Base-by-base conservation (phyloP, 2,888 invertebrate species). In the Hetaerina titia region DNA sequence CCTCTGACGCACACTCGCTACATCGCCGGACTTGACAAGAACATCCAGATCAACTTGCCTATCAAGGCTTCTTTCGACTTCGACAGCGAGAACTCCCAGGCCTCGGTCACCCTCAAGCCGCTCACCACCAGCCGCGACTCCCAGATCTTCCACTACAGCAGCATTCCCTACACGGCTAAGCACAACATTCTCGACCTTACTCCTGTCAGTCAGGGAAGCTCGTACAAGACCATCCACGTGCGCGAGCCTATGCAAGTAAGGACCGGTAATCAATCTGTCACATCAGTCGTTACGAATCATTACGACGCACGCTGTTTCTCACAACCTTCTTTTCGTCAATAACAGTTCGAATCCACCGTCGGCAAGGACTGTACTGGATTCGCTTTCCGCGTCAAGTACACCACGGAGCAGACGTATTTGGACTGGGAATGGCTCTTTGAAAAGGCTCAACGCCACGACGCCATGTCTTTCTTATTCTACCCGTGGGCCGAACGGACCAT, bases 81-180 rank as follows among this genome's bases (percentile, higher is more conserved):
- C 15, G 97, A 98, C 95, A 95, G 97, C 7, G 96, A 97, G 90
- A 96, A 97, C 87, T 96, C 97, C 7, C 96, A 97, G 95, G 94
- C 97, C 4, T 96, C 97, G 95, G 95, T 97, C 19, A 97, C 97
- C 96, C 45, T 98, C 8, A 96, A 97, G 95, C 97, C 97, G 2
- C 96, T 97, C 17, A 96, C 97, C 94, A 96, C 97, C 19, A 97
- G 97, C 57, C 97, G 97, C 95, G 97, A 97, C 74, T 96, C 97
- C 31, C 97, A 97, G 57, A 95, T 98, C 17, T 96, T 97, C 90
- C 98, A 98, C 96, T 97, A 97, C 96, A 98, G 98, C 96, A 97
- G 97, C 2, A 97, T 97, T 97, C 98, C 98, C 9, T 98, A 97
- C 96, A 98, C 98, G 22, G 96, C 97, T 1, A 97, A 96, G 95